Base-by-base conservation (phyloP, 2,888 invertebrate genomes). In the Sussaba pulchella region DNA sequence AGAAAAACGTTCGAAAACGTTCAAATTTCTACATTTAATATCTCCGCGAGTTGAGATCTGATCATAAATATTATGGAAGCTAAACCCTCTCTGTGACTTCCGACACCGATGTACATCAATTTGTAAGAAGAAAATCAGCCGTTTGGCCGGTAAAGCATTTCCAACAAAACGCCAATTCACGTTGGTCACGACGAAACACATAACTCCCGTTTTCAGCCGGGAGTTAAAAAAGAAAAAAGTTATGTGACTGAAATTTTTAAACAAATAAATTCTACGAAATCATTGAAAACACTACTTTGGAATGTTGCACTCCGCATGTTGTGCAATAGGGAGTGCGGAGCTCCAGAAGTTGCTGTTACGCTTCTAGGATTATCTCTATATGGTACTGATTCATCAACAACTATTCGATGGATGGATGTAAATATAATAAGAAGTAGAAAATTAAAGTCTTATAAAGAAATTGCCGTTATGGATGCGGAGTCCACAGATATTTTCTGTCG, bases 381-480 rank as follows among this genome's bases (percentile, higher is more conserved):
- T 57, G 79, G 73, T 8, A 82, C 82, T 2, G 82, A 82, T 71
- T 41, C 47, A 8, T 67, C 57, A 59, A 82, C 78, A 24, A 82
- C 78, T 36, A 72, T 78, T 19, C 61, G 87, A 82, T 90, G 89
- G 89, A 52, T 89, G n/a, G 85, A 87, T 78, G 72, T 86, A 66
- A 84, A 66, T 14, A 74, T 78, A 31, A 64, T 81, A 12, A 59
- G 84, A 52, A 82, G 57, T 71, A 71, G 63, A 54, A 83, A 75
- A 63, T 24, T 84, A 9, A 84, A 82, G 64, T 4, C 69, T 8
- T 21, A 24, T 14, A 26, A 43, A 50, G 77, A 82, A 52, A 69
- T 85, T 10, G 47, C 71, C 71, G 67, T 72, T 14, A 26, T 57
- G 57, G 31, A 31, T 6, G 26, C 8, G 21, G 54, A 54, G 8